Percentiles rank a stretch among this genome's conserved stretches.
These are phyloP conservation scores for Philotrypesis tridentata DNA, from an alignment of 1,140 invertebrate genomes.

Conservation along the genomic window DNA sequence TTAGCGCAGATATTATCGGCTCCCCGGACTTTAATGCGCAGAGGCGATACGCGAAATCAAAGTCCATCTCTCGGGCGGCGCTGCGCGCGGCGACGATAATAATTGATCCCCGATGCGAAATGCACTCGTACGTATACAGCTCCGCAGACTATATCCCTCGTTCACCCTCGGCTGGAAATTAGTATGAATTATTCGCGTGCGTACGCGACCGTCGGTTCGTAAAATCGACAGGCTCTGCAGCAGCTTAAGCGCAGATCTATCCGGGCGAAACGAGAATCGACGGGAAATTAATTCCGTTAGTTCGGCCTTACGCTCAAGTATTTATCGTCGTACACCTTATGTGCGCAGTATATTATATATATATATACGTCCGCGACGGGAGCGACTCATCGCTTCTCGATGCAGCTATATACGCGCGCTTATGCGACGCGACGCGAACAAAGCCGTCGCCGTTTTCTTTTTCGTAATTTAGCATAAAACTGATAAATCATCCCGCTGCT, in stretches of 20 bases:
- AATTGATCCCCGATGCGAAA: background rate
- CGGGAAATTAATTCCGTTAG: conserved; percentile 25
- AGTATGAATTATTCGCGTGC: background rate
- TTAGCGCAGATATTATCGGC: background rate
- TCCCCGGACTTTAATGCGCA: no score
- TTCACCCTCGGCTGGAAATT: background rate
- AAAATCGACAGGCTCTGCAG: conserved; percentile 2
- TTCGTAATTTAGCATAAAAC: background rate
- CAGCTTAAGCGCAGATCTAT: background rate
- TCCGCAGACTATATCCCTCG: background rate
- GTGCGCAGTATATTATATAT: no score
- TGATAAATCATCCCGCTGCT: background rate
- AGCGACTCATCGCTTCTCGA: no score
- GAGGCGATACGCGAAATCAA: no score
- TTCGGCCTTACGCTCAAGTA: background rate
- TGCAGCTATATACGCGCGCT: no score
- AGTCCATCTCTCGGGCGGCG: background rate
- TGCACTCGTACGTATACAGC: background rate
- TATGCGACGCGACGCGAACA: background rate
- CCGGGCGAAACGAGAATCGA: conserved; percentile 26
- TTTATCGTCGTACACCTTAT: background rate
- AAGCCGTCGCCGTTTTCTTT: background rate
- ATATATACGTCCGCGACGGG: no score
- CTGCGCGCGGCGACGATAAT: background rate
- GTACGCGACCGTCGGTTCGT: background rate